phyloP scores from a whole-genome alignment of 2,113 vertebrate species.

The Serilophus lunatus region DNA sequence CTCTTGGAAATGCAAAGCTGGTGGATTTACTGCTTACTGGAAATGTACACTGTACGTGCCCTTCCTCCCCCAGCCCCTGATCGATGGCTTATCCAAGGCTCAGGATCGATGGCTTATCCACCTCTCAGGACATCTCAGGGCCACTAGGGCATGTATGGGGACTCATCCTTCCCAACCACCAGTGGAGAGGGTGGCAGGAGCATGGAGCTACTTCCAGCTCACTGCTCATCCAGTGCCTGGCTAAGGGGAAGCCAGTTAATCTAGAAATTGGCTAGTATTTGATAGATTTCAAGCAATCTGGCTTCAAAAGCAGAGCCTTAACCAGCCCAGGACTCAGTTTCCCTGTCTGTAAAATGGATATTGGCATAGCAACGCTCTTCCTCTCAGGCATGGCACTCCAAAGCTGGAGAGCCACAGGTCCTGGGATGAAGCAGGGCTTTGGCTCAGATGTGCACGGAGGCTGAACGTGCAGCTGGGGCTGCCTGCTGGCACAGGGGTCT shows the following conservation, averaged over 20 bases:
- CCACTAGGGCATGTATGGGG: accelerated
- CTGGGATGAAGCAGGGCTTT: not conserved
- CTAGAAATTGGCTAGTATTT: not conserved
- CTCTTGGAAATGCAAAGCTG: not conserved
- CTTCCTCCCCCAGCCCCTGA: not conserved
- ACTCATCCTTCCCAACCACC: not conserved
- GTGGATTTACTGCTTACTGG: not conserved
- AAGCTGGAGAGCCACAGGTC: not conserved
- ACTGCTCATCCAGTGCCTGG: not conserved
- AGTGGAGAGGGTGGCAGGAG: accelerated
- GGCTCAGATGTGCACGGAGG: not conserved
- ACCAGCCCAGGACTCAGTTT: not conserved
- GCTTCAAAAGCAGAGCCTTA: not conserved
- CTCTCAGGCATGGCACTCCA: not conserved
- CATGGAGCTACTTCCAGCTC: not conserved
- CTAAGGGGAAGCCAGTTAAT: not conserved
- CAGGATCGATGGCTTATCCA: not conserved
- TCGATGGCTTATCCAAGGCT: not conserved
- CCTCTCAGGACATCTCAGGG: not conserved
- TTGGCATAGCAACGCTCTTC: not conserved
- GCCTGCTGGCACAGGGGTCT: not conserved
- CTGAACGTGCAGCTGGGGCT: not conserved
- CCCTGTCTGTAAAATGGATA: not conserved
- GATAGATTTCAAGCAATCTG: not conserved
- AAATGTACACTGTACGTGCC: accelerated